These are phyloP conservation scores for Microctenopoma steveboyesi DNA, from an alignment of 2,797 vertebrate species.

Conservation along the genomic window DNA sequence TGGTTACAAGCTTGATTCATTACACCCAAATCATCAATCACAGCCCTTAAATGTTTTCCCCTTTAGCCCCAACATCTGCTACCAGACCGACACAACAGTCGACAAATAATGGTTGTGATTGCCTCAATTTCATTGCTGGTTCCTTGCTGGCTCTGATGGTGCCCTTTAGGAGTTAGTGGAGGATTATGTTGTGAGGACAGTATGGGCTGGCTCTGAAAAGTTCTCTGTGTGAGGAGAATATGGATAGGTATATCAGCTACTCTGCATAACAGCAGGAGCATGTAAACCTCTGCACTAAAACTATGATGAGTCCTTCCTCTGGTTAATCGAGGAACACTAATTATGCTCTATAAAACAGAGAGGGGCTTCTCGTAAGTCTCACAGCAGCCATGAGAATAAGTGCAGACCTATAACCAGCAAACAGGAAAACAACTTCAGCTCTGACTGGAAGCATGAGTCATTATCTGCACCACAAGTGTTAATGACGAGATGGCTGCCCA, in stretches of 20 bases:
- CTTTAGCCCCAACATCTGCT: constrained; percentile 92
- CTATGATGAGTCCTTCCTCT: constrained; percentile 63
- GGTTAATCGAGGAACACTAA: constrained; percentile 70
- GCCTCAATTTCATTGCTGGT: constrained; percentile 75
- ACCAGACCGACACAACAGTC: constrained; percentile 79
- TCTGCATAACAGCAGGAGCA: constrained; percentile 52
- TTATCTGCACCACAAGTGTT: constrained; percentile 76
- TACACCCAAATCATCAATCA: constrained; percentile 88
- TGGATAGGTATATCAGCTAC: constrained; percentile 22
- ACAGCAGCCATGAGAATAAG: constrained; percentile 63
- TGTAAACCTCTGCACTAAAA: constrained; percentile 50
- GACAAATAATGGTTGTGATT: constrained; percentile 83
- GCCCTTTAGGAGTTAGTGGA: constrained; percentile 22
- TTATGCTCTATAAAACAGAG: constrained; percentile 74
- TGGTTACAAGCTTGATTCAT: constrained; percentile 85
- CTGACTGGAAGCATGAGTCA: constrained; percentile 81
- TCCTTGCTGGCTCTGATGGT: constrained; percentile 56
- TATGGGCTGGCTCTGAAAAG: constrained; percentile 15
- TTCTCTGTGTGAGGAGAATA: constrained; percentile 26
- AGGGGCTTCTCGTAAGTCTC: constrained; percentile 73
- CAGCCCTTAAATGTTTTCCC: constrained; percentile 86
- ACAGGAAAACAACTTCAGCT: constrained; percentile 70
- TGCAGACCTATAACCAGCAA: constrained; percentile 53
- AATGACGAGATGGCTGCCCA: constrained; percentile 69
- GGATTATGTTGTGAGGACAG: constrained; percentile 47